Base-by-base conservation (phyloP, 2,888 invertebrate species). In the Hyppa rectilinea region DNA sequence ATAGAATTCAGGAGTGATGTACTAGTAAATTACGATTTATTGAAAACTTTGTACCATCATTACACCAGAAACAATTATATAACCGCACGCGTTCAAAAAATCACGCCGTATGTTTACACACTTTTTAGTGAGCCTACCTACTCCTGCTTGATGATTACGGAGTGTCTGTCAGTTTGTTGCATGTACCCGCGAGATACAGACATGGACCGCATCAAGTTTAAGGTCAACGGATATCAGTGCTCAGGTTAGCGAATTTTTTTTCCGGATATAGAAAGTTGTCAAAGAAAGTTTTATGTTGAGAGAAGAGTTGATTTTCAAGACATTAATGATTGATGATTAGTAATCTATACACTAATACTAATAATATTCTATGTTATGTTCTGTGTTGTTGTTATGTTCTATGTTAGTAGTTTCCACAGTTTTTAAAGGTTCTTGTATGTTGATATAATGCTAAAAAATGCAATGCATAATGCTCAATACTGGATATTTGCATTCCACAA, bases 141-240 rank as follows among this genome's bases (percentile, higher is more conserved):
- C 23, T 71, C 23, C 65, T 56, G 47, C 31, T 38, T 43, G 2
- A 45, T 47, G 59, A 58, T 50, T 49, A 43, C 40, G 47, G 36
- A 50, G 9, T 17, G 38, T 52, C 45, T 4, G 67, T 55, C 68
- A 79, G 80, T 79, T 65, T 29, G 74, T 62, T 59, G 50, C 38
- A 36, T 20, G 74, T 20, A 47, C 26, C 14, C 47, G 64, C 14
- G 47, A 65, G 50, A 65, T 47, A 68, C 80, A 82, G 80, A 70
- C 80, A 80, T 80, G 80, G 83, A 80, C 34, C 49, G 80, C 49
- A 75, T 80, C 63, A 80, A 64, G 76, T 83, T 80, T 68, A 83
- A 83, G 65, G 80, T 80, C 38, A 80, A 80, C 34, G 80, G 80
- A 53, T 65, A 65, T 9, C 66, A 80, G 47, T 71, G 67, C 23